A percentile compares a stretch with the other conserved stretches of the same genome.
Conservation (phyloP, 2,888 invertebrate genomes). For the Mechanitis messenoides region DNA sequence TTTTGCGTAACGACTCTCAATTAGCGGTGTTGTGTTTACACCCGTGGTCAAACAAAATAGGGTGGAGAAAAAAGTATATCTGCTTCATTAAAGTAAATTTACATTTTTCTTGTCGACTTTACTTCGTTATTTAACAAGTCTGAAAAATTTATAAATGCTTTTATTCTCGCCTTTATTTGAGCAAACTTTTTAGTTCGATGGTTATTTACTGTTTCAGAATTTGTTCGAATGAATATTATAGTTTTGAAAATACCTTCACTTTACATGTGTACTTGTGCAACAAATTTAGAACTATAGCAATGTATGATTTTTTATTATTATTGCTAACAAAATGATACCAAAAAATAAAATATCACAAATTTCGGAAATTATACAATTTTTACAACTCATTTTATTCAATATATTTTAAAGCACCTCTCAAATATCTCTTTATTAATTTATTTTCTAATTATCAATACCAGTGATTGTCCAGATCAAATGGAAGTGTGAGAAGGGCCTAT, state of each 20-base stretch:
- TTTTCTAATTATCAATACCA: too few relatives aligned
- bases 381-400: too few relatives aligned
- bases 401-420: too few relatives aligned
- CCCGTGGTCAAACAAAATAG: slow-evolving; percentile 36
- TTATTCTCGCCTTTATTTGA: slow-evolving; percentile 41
- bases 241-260: background rate
- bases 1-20: slow-evolving; percentile 13
- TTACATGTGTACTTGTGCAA: too few relatives aligned
- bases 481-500: too few relatives aligned
- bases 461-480: too few relatives aligned
- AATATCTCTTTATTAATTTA: too few relatives aligned
- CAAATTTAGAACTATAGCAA: too few relatives aligned
- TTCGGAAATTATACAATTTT: too few relatives aligned
- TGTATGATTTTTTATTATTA: too few relatives aligned
- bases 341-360: too few relatives aligned
- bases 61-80: slow-evolving; percentile 47
- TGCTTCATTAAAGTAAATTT: slow-evolving; percentile 68
- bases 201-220: slow-evolving; percentile 16
- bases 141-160: slow-evolving; percentile 38
- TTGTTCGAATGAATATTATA: background rate
- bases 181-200: slow-evolving; percentile 31
- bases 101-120: slow-evolving; percentile 57
- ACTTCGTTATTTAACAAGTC: slow-evolving; percentile 48
- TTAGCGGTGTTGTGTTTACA: slow-evolving; percentile 22
- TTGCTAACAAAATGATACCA: too few relatives aligned